phyloP scores from a whole-genome alignment of 2,797 vertebrate genomes.

The Hippoglossus hippoglossus region DNA sequence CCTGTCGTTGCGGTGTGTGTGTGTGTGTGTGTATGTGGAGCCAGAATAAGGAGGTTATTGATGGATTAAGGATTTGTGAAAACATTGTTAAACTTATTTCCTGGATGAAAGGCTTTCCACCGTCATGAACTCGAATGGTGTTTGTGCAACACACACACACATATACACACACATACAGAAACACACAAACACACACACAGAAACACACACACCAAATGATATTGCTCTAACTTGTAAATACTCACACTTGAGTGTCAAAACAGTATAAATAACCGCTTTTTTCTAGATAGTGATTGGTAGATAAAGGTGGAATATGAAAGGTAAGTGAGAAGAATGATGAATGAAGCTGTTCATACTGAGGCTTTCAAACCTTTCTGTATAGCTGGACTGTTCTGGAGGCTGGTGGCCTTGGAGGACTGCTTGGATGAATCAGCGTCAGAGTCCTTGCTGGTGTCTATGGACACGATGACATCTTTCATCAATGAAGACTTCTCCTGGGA shows the following conservation, averaged over 20 bases:
- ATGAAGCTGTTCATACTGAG: not conserved
- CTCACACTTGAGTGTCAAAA: not conserved
- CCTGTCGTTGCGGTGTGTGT: conserved; percentile 31
- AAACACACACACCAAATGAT: too few relatives aligned
- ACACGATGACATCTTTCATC: conserved; percentile 95
- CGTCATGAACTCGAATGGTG: not conserved
- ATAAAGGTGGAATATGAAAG: not conserved
- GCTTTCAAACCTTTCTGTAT: conserved; percentile 89
- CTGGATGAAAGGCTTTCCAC: conserved; percentile 21
- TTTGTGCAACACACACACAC: not conserved
- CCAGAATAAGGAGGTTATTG: conserved; percentile 31
- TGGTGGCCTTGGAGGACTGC: conserved; percentile 86
- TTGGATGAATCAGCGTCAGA: conserved; percentile 91
- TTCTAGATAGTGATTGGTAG: not conserved
- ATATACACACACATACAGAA: too few relatives aligned
- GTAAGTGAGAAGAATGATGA: not conserved
- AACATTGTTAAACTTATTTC: conserved; percentile 38
- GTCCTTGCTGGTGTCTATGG: conserved; percentile 94
- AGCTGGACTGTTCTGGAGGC: conserved; percentile 87
- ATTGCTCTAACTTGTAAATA: not conserved
- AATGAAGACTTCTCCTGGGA: conserved; percentile 93
- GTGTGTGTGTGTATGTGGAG: conserved; percentile 11
- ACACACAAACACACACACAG: too few relatives aligned
- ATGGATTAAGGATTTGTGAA: conserved; percentile 32
- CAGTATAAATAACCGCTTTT: not conserved